Evolutionary conservation across 2,113 vertebrate genomes (phyloP).

Genomic region (Gambusia holbrooki): DNA sequence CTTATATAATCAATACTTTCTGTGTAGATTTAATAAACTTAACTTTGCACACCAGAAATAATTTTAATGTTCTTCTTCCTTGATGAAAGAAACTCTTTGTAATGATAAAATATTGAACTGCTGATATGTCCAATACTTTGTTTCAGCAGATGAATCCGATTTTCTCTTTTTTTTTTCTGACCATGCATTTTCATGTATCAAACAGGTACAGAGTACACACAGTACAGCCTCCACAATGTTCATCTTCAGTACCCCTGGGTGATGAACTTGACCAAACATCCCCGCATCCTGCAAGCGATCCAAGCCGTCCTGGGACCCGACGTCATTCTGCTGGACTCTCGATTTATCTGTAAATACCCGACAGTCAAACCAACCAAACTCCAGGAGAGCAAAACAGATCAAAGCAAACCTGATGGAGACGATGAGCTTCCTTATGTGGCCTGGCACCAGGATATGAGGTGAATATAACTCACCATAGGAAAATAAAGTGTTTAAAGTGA

Average conservation of each 20-base stretch:
- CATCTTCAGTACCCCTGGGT: constrained; percentile 81
- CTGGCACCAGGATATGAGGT: constrained; percentile 87
- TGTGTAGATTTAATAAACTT: no score
- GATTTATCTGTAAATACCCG: constrained; percentile 86
- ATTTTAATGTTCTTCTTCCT: no score
- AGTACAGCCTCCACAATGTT: constrained; percentile 83
- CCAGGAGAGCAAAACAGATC: constrained; percentile 8
- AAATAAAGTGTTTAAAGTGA: neutral
- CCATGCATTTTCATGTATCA: neutral
- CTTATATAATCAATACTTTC: no score
- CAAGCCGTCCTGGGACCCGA: constrained; percentile 75
- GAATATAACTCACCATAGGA: neutral
- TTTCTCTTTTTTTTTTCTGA: neutral
- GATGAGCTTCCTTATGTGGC: constrained; percentile 77
- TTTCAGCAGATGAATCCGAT: neutral
- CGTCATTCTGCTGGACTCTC: constrained; percentile 82
- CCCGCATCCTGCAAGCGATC: constrained; percentile 67
- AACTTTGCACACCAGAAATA: no score
- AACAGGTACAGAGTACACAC: constrained; percentile 78
- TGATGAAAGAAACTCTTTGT: no score
- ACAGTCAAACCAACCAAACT: neutral
- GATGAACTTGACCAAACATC: constrained; percentile 75
- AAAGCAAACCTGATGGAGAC: neutral
- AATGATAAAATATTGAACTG: neutral
- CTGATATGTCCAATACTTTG: neutral